Conservation (phyloP, 2,888 invertebrate genomes). For the Ethmia dodecea region DNA sequence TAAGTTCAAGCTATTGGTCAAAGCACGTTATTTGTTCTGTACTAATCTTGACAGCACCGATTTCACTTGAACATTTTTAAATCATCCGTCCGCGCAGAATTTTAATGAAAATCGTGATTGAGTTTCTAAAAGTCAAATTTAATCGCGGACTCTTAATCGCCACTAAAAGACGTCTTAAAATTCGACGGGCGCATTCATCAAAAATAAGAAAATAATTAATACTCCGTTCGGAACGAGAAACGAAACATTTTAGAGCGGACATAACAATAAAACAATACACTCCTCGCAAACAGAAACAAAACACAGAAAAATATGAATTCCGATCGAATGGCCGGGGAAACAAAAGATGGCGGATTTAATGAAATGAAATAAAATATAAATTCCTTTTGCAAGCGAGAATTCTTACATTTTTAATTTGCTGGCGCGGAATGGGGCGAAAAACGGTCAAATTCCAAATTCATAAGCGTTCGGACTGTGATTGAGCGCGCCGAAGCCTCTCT, state of each 20-base stretch:
- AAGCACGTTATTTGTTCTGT: not conserved
- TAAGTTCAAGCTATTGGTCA: too few species aligned
- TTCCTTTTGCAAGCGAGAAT: constrained; percentile 72
- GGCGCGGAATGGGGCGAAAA: constrained; percentile 65
- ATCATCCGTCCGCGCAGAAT: constrained; percentile 27
- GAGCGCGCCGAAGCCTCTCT: constrained; percentile 26
- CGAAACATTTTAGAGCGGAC: constrained; percentile 61
- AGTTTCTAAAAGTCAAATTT: constrained; percentile 48
- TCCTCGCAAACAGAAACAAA: constrained; percentile 69
- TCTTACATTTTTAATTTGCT: constrained; percentile 77
- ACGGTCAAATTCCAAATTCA: constrained; percentile 65
- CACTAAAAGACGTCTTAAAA: constrained; percentile 47
- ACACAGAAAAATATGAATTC: constrained; percentile 78
- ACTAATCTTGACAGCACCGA: constrained; percentile 55
- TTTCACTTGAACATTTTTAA: constrained; percentile 28
- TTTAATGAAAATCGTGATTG: constrained; percentile 54
- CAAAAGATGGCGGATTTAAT: constrained; percentile 77
- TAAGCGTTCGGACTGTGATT: constrained; percentile 40
- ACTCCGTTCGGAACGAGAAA: constrained; percentile 56
- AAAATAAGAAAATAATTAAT: constrained; percentile 76
- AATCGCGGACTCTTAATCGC: constrained; percentile 48
- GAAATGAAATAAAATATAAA: constrained; percentile 78
- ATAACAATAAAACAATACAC: constrained; percentile 71
- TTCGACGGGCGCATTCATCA: constrained; percentile 61
- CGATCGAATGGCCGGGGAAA: constrained; percentile 68